Conservation (phyloP, 2,113 vertebrate species). For the Callionymus lyra region DNA sequence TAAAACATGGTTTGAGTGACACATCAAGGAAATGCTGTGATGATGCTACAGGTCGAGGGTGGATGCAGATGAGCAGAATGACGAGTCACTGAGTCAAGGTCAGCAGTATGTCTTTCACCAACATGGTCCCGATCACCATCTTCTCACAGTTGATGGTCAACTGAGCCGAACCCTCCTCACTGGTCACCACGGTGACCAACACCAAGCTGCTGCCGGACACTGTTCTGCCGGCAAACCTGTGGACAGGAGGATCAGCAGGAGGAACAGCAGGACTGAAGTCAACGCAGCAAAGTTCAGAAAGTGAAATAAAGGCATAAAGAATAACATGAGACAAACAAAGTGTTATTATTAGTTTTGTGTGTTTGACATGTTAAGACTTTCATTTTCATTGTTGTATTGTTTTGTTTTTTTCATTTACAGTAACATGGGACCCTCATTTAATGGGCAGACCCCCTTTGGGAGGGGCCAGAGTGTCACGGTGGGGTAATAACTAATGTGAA, state of each 20-base stretch:
- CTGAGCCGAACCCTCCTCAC: constrained; percentile 64
- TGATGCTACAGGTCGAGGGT: neutral
- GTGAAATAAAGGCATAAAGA: neutral
- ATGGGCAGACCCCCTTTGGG: too few relatives aligned
- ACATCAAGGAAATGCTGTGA: too few relatives aligned
- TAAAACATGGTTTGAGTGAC: too few relatives aligned
- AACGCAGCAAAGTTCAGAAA: constrained; percentile 33
- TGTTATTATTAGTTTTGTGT: too few relatives aligned
- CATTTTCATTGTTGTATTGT: too few relatives aligned
- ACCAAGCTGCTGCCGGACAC: constrained; percentile 84
- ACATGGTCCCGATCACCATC: constrained; percentile 96
- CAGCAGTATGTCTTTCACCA: constrained; percentile 88
- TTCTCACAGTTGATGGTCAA: constrained; percentile 94
- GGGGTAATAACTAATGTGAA: too few relatives aligned
- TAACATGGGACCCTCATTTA: too few relatives aligned
- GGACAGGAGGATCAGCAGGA: constrained; percentile 47
- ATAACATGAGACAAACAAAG: neutral
- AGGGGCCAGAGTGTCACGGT: too few relatives aligned
- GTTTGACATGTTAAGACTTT: too few relatives aligned
- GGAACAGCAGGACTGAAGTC: constrained; percentile 59
- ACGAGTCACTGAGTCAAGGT: constrained; percentile 76
- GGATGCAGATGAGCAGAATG: neutral
- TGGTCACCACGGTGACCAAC: constrained; percentile 78
- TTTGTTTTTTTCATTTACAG: too few relatives aligned
- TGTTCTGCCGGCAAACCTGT: constrained; percentile 87